Percentiles rank a stretch among this genome's conserved stretches.
phyloP scores from a whole-genome alignment of 2,797 vertebrate species.

The Sebastes oblongus region DNA sequence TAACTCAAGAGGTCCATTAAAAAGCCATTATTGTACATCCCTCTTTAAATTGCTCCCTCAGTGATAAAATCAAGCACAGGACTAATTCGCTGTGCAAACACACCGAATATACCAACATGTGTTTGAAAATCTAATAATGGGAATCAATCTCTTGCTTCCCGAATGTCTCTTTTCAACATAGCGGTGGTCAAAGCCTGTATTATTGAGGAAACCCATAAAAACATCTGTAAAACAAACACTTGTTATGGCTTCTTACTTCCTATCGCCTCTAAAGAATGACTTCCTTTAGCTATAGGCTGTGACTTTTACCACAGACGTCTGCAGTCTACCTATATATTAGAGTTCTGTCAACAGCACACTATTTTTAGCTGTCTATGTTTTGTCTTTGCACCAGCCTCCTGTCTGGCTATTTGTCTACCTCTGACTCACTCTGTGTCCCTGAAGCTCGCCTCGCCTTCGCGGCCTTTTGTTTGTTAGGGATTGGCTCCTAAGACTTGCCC shows the following conservation, averaged over 20 bases:
- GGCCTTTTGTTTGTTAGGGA: conserved; percentile 45
- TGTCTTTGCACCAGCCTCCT: conserved; percentile 38
- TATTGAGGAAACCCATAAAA: conserved; percentile 46
- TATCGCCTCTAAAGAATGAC: conserved; percentile 11
- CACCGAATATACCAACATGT: not conserved
- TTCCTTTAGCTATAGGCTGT: conserved; percentile 20
- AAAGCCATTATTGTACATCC: conserved; percentile 48
- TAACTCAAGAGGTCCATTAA: conserved; percentile 55
- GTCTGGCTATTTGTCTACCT: conserved; percentile 41
- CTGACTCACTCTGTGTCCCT: not conserved
- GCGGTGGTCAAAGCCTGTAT: not conserved
- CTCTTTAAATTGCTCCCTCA: conserved; percentile 27
- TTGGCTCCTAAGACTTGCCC: conserved; percentile 19
- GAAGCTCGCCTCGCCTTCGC: not conserved
- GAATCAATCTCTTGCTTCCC: not conserved
- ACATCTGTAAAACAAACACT: conserved; percentile 7
- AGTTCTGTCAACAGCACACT: conserved; percentile 41
- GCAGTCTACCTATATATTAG: conserved; percentile 20
- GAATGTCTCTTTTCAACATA: not conserved
- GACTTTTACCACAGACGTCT: conserved; percentile 11
- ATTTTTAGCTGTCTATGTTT: conserved; percentile 63
- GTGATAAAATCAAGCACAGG: conserved; percentile 14
- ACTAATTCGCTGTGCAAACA: not conserved
- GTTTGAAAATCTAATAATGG: not conserved
- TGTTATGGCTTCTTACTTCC: conserved; percentile 12